phyloP scores from a whole-genome alignment of 2,797 vertebrate genomes.

The Acrocephalus scirpaceus region DNA sequence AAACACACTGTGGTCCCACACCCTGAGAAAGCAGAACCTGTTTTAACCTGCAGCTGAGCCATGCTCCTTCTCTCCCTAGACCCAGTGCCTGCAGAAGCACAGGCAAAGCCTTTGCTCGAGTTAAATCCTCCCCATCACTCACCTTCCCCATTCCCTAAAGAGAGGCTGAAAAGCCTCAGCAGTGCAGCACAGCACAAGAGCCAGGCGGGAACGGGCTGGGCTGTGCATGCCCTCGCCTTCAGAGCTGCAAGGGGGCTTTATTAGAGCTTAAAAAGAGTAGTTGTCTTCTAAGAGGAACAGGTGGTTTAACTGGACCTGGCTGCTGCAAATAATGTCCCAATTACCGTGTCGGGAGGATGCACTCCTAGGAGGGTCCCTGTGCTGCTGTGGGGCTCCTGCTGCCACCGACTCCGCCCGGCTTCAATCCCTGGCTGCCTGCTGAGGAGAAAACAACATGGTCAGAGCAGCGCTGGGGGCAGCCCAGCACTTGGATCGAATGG shows the following conservation, averaged over 20 bases:
- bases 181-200: not conserved
- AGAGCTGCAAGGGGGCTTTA: not conserved
- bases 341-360: not conserved
- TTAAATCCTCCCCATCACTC: too few relatives aligned
- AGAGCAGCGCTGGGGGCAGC: not conserved
- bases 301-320: not conserved
- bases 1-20: not conserved
- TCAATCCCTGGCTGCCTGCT: not conserved
- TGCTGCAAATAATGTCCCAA: not conserved
- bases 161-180: not conserved
- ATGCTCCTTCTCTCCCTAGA: too few relatives aligned
- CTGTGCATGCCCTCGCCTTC: not conserved
- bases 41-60: not conserved
- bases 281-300: not conserved
- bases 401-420: not conserved
- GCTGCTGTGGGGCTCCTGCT: not conserved
- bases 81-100: not conserved
- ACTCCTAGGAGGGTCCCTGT: not conserved
- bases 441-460: not conserved
- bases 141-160: not conserved
- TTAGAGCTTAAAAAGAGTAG: not conserved
- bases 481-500: not conserved
- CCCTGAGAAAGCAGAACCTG: not conserved
- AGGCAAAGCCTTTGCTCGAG: not conserved
- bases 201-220: rapidly evolving